Percentiles rank a stretch among this genome's conserved stretches.
phyloP scores from a whole-genome alignment of 2,797 vertebrate species.

The Varecia variegata region DNA sequence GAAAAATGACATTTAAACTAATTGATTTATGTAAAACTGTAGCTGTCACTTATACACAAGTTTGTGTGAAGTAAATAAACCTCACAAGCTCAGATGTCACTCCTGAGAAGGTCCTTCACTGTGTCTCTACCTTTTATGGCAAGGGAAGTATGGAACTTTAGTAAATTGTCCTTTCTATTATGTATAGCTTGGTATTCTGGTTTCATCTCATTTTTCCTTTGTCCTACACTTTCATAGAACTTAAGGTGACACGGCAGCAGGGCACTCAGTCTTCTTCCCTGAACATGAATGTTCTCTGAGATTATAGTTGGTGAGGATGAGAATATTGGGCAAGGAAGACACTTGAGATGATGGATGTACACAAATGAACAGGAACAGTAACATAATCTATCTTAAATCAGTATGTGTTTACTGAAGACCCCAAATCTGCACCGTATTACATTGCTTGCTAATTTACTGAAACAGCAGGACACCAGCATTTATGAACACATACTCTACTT shows the following conservation, averaged over 20 bases:
- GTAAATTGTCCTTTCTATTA: background rate
- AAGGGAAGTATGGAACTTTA: background rate
- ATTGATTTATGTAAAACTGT: background rate
- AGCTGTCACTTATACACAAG: background rate
- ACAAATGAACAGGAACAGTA: background rate
- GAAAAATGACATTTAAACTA: background rate
- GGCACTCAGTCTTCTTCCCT: background rate
- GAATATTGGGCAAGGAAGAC: background rate
- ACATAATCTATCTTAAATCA: background rate
- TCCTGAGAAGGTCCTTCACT: background rate
- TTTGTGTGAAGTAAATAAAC: background rate
- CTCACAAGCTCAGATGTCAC: background rate
- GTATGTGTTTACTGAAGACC: background rate
- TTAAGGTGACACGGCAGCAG: rapidly evolving
- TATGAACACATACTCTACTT: background rate
- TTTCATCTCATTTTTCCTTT: background rate
- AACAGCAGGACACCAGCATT: background rate
- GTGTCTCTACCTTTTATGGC: background rate
- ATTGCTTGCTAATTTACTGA: background rate
- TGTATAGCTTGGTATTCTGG: background rate
- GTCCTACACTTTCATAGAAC: rapidly evolving
- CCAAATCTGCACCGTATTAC: background rate
- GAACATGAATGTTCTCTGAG: background rate
- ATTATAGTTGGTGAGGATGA: background rate
- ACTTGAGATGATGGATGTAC: background rate